phyloP scores from a whole-genome alignment of 2,888 invertebrate species.

The Orthonevra nobilis region DNA sequence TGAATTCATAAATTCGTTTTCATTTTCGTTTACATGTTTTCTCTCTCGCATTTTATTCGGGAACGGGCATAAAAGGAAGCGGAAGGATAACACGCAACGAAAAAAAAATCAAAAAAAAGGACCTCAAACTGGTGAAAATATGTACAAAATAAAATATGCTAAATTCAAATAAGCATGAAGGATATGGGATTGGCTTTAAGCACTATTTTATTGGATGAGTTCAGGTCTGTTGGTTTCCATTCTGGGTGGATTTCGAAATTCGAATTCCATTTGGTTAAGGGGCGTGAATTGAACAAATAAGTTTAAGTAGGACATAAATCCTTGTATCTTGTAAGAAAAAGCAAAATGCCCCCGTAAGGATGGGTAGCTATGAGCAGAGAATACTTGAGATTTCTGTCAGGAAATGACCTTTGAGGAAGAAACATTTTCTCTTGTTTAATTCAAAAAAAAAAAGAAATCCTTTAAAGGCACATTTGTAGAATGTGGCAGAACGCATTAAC shows the following conservation, averaged over 20 bases:
- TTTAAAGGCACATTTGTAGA: slow-evolving; percentile 4
- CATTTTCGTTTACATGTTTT: slow-evolving; percentile 37
- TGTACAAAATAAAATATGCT: slow-evolving; percentile 67
- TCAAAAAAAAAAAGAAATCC: too few relatives aligned
- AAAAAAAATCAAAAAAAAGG: background rate
- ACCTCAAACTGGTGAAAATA: slow-evolving; percentile 28
- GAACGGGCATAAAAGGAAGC: too few relatives aligned
- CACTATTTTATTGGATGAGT: slow-evolving; percentile 69
- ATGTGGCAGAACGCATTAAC: background rate
- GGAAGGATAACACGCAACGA: too few relatives aligned
- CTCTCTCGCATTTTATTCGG: slow-evolving; percentile 42
- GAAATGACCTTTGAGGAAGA: slow-evolving; percentile 11
- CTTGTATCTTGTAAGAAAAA: slow-evolving; percentile 9
- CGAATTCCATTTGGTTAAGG: slow-evolving; percentile 44
- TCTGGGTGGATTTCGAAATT: slow-evolving; percentile 20
- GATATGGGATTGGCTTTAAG: slow-evolving; percentile 68
- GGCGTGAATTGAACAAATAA: slow-evolving; percentile 56
- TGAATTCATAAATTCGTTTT: slow-evolving; percentile 68
- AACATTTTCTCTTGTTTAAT: background rate
- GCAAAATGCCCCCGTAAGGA: too few relatives aligned
- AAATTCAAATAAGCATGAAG: slow-evolving; percentile 67
- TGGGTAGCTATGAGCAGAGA: too few relatives aligned
- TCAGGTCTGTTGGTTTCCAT: slow-evolving; percentile 50
- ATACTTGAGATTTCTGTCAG: slow-evolving; percentile 5
- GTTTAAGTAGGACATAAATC: slow-evolving; percentile 43